Evolutionary conservation across 2,113 vertebrate genomes (phyloP), one percentile per base, ranked within the genome.

Genomic region (Nesoenas mayeri): DNA sequence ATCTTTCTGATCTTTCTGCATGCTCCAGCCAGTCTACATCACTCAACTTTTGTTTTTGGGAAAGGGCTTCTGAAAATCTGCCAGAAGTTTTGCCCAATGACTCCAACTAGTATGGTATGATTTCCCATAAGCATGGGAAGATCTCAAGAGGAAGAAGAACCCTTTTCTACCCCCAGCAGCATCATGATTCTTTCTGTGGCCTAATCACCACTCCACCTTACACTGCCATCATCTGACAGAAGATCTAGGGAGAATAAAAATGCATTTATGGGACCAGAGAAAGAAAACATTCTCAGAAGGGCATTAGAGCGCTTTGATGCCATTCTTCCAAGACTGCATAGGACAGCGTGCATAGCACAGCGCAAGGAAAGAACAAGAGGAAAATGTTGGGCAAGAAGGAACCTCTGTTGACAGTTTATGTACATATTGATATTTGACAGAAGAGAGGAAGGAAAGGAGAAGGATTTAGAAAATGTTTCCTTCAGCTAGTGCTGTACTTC

Each of bases 261-360:
- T 0, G 1, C 0, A 0, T 42, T 74, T 66, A 47, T 19, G 16
- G 40, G 65, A 47, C 21, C 44, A 36, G 18, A 77, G 71, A 83
- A 83, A 85, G 62, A 67, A 79, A 77, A 78, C 9, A 57, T 61
- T 21, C 25, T 69, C 18, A 50, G 25, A 48, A 85, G 58, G 82
- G 28, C 3, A 1, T 32, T 26, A 71, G 11, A 73, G 10, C 0
- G 1, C 50, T 65, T 62, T 47, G 44, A 64, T 25, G 22, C 15
- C 4, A 0, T 38, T n/a, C 25, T 9, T 71, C 29, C 48, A 71
- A 50, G 42, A 71, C 0, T 3, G 20, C n/a, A 57, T 0, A 53
- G 56, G 48, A 84, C 32, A 88, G 8, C 2, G 8, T 22, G 16
- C 42, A 69, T 15, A 61, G 81, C 28, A 75, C 10, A 51, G 21